These are phyloP conservation scores for Ianthella basta DNA, from an alignment of 37 sponge, comb jelly and placozoan genomes.

Conservation along the genomic window DNA sequence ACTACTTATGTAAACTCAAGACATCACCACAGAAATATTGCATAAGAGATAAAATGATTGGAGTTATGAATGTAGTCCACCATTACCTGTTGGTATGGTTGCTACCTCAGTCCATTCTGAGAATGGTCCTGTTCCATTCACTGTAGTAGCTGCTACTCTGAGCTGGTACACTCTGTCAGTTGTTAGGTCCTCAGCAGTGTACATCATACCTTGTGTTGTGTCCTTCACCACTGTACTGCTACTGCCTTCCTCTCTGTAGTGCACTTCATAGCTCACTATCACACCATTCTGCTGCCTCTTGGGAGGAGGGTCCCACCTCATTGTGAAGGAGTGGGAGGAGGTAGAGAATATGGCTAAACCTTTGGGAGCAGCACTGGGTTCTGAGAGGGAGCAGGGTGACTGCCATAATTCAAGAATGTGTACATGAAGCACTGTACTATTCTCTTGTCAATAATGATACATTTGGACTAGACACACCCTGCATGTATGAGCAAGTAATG, in stretches of 20 bases:
- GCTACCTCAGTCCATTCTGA: not conserved
- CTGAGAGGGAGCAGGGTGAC: not conserved
- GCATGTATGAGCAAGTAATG: no score
- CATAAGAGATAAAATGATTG: no score
- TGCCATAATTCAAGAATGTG: no score
- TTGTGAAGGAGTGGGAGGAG: not conserved
- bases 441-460: no score
- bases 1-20: no score
- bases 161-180: not conserved
- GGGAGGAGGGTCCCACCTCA: not conserved
- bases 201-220: not conserved
- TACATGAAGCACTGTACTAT: no score
- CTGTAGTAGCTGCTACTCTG: constrained; percentile 18
- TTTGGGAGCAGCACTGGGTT: not conserved
- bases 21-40: no score
- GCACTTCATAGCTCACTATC: not conserved
- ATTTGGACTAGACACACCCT: no score
- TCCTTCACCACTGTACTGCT: not conserved
- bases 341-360: not conserved
- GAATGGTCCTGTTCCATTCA: constrained; percentile 1
- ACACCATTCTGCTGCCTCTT: not conserved
- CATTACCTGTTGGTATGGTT: constrained; percentile 21
- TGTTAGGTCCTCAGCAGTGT: not conserved
- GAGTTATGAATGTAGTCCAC: no score
- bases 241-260: not conserved